Percentiles rank a stretch among this genome's conserved stretches.
phyloP scores from a whole-genome alignment of 2,888 invertebrate genomes.

The Cremastobaeus sp. region DNA sequence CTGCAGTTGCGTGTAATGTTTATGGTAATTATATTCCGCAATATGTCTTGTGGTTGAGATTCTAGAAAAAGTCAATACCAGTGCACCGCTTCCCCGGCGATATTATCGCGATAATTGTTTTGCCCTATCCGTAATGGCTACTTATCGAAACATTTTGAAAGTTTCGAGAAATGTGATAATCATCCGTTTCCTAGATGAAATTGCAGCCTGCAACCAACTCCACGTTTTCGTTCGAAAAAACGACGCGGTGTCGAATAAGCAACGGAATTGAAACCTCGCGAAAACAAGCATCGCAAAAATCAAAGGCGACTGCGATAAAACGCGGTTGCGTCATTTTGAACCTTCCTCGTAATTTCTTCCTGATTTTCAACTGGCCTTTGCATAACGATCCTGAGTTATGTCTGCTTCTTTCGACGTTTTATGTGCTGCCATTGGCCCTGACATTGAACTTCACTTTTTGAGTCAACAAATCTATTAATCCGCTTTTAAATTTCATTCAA shows the following conservation, averaged over 20 bases:
- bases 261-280: too few species aligned
- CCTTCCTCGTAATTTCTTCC: conserved; percentile 27
- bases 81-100: too few species aligned
- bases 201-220: too few species aligned
- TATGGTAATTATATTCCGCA: conserved; percentile 27
- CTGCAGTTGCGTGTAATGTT: conserved; percentile 15
- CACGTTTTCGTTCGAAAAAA: too few species aligned
- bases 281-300: too few species aligned
- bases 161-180: too few species aligned
- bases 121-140: too few species aligned
- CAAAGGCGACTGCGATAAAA: conserved; percentile 10
- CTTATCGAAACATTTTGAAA: too few species aligned
- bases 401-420: conserved; percentile 2
- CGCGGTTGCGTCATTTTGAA: conserved; percentile 8
- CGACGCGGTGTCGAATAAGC: too few species aligned
- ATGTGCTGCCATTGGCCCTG: conserved; percentile 10
- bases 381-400: conserved; percentile 28
- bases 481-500: conserved; percentile 9
- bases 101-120: background rate
- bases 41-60: conserved; percentile 10
- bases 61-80: too few species aligned
- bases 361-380: conserved; percentile 21
- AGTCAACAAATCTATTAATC: too few species aligned
- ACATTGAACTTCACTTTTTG: conserved; percentile 34
- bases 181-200: too few species aligned